phyloP scores from a whole-genome alignment of 2,797 vertebrate genomes.

The Lycodopsis pacificus region DNA sequence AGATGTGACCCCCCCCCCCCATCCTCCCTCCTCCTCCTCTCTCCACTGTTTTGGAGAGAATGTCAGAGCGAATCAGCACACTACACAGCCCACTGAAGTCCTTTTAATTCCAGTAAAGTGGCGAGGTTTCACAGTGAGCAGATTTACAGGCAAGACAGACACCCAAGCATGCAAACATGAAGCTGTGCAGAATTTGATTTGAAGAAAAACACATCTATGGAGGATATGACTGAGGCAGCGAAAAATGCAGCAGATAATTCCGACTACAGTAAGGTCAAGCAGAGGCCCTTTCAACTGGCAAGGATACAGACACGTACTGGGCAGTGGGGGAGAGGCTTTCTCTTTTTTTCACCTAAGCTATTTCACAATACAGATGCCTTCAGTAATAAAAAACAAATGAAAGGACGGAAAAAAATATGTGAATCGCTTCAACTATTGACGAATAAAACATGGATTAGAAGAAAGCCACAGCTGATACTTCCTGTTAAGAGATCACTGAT shows the following conservation, averaged over 20 bases:
- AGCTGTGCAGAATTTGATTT: constrained; percentile 13
- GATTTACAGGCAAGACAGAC: neutral
- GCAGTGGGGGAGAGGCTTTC: neutral
- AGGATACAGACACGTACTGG: constrained; percentile 6
- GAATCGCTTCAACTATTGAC: constrained; percentile 6
- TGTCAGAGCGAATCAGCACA: constrained; percentile 28
- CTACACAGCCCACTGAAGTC: neutral
- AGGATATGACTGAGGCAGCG: constrained; percentile 38
- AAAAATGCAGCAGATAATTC: constrained; percentile 66
- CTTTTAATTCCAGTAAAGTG: neutral
- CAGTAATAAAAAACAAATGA: constrained; percentile 5
- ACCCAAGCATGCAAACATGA: constrained; percentile 2
- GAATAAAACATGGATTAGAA: neutral
- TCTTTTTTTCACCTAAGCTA: neutral
- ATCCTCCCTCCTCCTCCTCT: neutral
- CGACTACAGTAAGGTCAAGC: constrained; percentile 63
- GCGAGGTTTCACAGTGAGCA: constrained; percentile 4
- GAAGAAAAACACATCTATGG: constrained; percentile 22
- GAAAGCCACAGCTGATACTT: neutral
- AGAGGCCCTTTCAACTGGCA: constrained; percentile 44
- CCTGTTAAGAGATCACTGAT: neutral
- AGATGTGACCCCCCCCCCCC: constrained; percentile 32
- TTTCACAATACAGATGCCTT: constrained; percentile 25
- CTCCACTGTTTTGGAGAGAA: constrained; percentile 36
- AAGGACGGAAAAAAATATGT: constrained; percentile 14